Evolutionary conservation across 2,113 vertebrate genomes (phyloP).

Genomic region (Xiphorhynchus elegans): DNA sequence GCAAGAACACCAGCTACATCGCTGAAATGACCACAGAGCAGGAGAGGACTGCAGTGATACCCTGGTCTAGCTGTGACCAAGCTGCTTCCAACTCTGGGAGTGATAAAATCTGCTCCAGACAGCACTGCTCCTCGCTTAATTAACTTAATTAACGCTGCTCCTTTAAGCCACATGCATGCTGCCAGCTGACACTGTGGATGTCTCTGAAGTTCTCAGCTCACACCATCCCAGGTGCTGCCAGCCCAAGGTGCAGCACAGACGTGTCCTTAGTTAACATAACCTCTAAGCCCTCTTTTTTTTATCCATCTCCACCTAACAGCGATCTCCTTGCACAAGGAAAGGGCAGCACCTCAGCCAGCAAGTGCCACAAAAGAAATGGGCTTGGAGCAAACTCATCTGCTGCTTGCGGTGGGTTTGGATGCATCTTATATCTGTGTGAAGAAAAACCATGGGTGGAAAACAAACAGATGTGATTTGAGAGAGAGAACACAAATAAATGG

Average conservation of each 20-base stretch:
- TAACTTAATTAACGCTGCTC: background rate
- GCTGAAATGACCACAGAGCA: background rate
- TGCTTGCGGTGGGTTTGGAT: background rate
- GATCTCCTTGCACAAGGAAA: background rate
- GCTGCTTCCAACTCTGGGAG: background rate
- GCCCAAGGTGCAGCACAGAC: background rate
- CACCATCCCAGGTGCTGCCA: accelerated
- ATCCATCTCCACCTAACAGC: background rate
- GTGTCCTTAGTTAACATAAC: too few species aligned
- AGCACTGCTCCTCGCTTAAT: background rate
- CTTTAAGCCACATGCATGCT: accelerated
- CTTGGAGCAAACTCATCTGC: background rate
- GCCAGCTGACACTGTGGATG: background rate
- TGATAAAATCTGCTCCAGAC: background rate
- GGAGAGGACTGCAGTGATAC: background rate
- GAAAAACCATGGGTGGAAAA: background rate
- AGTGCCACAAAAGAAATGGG: background rate
- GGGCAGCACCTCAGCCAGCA: background rate
- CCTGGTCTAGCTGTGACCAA: background rate
- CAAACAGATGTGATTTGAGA: background rate
- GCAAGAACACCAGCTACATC: background rate
- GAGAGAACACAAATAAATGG: background rate
- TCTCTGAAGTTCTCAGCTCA: background rate
- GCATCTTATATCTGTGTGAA: background rate
- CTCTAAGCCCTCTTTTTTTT: background rate